Base-by-base conservation (phyloP, 1,140 invertebrate genomes). In the Berghia stephanieae region DNA sequence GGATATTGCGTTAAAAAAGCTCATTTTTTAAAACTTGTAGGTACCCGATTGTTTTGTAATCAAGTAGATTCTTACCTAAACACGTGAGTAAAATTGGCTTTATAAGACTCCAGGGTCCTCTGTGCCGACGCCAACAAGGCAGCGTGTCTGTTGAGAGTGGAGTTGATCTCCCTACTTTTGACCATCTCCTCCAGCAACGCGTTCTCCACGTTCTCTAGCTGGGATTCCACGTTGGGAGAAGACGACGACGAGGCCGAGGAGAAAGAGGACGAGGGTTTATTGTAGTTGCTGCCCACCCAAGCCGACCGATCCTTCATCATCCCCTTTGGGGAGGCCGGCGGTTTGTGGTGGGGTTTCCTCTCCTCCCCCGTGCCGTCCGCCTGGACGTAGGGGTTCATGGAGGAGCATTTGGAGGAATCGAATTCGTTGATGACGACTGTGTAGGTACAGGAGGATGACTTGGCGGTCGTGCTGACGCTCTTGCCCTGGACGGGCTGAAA, bases 341-440 rank as follows among this genome's bases (percentile, higher is more conserved):
- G 36, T 36, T 40, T 10, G 10, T 38, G 24, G 21, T 38, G 3
- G 5, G 2, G 42, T 16, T 27, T 6, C 21, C 36, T 4, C 21
- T 67, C 2, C 2, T 67, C 18, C 42, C 42, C 42, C 42, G 63
- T 40, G 34, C 77, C 34, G 66, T 70, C 76, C 2, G 76, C 3
- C 36, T 76, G 74, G 27, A 69, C 72, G 55, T 78, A 55, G 36
- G 71, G 71, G 27, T 79, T 72, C 40, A 84, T 76, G 21, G 79
- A 68, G 1, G 85, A 80, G 77, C 86, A 87, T 40, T 82, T 80
- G 57, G 81, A 80, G 0, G 80, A 78, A 68, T 83, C 84, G 81
- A 86, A 81, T 79, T 87, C 86, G 74, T 87, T 83, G 18, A 87
- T 84, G 10, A 87, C 83, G 42, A 87, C 82, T 4, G 84, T 85